These are phyloP conservation scores for Nibea coibor DNA, from an alignment of 2,113 vertebrate species.

Conservation along the genomic window DNA sequence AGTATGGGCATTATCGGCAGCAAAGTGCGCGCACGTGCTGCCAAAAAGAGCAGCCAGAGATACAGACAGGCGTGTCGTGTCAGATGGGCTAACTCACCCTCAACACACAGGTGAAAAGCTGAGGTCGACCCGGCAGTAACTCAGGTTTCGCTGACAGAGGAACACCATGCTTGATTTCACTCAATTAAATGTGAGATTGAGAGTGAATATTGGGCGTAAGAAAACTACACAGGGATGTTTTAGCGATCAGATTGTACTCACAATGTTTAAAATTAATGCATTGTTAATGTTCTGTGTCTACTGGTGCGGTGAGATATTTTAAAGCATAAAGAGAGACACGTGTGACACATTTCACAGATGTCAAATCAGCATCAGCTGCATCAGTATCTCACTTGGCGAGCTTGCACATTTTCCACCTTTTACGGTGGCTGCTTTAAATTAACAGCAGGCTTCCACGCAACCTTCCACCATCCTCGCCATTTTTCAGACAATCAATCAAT, in stretches of 20 bases:
- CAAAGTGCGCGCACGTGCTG: conserved; percentile 33
- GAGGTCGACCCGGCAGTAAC: conserved; percentile 14
- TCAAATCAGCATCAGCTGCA: conserved; percentile 20
- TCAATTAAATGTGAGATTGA: conserved; percentile 54
- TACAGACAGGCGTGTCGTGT: background rate
- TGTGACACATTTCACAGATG: conserved; percentile 7
- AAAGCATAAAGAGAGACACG: background rate
- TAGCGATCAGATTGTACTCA: background rate
- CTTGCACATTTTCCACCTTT: conserved; percentile 38
- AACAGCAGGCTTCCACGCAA: conserved; percentile 24
- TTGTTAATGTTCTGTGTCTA: background rate
- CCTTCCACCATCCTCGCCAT: conserved; percentile 20
- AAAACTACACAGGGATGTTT: background rate
- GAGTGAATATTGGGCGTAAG: background rate
- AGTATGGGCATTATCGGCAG: conserved; percentile 34
- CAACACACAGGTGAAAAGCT: conserved; percentile 48
- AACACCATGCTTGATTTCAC: conserved; percentile 51
- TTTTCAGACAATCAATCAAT: conserved; percentile 41
- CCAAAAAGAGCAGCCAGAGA: conserved; percentile 35
- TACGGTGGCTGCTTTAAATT: conserved; percentile 37
- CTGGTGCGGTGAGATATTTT: background rate
- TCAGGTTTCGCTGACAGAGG: conserved; percentile 41
- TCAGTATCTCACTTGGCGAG: conserved; percentile 4
- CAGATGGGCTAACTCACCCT: conserved; percentile 22
- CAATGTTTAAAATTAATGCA: background rate